Percentiles rank a stretch among this genome's conserved stretches.
phyloP scores from a whole-genome alignment of 2,888 invertebrate species.

The Trypoxylon attenuatum region DNA sequence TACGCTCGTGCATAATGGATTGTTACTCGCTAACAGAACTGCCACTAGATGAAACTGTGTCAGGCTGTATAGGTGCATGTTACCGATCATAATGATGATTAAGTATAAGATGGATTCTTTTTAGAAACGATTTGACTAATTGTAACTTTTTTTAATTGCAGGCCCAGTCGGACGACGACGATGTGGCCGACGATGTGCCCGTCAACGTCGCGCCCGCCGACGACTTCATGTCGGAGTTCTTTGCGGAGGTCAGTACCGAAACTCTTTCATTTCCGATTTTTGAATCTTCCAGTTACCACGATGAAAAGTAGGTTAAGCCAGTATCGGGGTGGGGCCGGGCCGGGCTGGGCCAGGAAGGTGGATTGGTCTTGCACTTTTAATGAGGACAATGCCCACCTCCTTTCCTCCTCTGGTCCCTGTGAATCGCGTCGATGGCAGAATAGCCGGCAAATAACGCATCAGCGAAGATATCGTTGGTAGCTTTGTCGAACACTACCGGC shows the following conservation, averaged over 20 bases:
- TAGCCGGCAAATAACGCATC: background rate
- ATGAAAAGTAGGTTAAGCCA: conserved; percentile 52
- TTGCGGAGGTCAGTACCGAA: conserved; percentile 89
- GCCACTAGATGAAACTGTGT: too few relatives aligned
- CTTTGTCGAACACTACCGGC: background rate
- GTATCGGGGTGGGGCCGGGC: conserved; percentile 22
- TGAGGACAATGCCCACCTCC: conserved; percentile 19
- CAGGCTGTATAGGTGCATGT: too few relatives aligned
- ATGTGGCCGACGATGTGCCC: conserved; percentile 95
- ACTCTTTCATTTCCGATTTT: background rate
- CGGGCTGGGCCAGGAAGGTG: too few relatives aligned
- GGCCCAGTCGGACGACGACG: conserved; percentile 99
- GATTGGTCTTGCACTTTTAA: conserved; percentile 20
- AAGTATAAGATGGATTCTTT: too few relatives aligned
- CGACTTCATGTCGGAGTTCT: conserved; percentile 99
- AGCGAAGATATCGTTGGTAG: too few relatives aligned
- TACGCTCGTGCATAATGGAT: too few relatives aligned
- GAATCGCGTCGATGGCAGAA: background rate
- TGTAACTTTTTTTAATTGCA: conserved; percentile 75
- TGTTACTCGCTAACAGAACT: too few relatives aligned
- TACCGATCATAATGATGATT: too few relatives aligned
- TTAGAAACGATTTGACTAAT: too few relatives aligned
- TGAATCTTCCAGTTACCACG: background rate
- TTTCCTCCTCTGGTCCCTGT: background rate
- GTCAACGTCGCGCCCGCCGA: conserved; percentile 94